Base-by-base conservation (phyloP, 2,888 invertebrate species). In the Tetragonula carbonaria region DNA sequence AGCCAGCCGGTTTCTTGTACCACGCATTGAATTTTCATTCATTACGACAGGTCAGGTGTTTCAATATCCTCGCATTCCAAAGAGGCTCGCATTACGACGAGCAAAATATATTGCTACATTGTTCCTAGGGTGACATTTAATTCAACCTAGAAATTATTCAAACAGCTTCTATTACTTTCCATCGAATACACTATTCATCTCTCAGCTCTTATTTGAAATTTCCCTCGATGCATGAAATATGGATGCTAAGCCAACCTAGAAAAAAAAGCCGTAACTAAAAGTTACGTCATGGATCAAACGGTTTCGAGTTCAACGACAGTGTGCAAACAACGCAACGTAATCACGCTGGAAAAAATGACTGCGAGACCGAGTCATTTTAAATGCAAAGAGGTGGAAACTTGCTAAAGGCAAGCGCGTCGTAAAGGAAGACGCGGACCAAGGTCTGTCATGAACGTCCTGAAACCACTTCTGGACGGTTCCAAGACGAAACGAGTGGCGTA, bases 401-500 rank as follows among this genome's bases (percentile, higher is more conserved):
- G 55, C n/a, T n/a, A 18, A 18, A 59, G 59, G 11, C 3, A 16
- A 14, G 50, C 28, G 62, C 33, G 50, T 38, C 38, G 33, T 51
- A 45, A 77, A 62, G 45, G 45, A 18, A 50, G 21, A 59, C 3
- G 57, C 4, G 33, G 23, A 50, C 6, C 70, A n/a, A 78, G 74
- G 73, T 81, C 63, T 78, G 63, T 6, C 59, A 66, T 50, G 45
- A 28, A 82, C 59, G 23, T 82, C 71, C 67, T 21, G 63, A 33
- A 73, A 59, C 66, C 78, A 74, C 74, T 70, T 76, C 65, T 51
- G 45, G 1, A 59, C 28, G 57, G 68, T 16, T 53, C 59, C 79
- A 73, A 74, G 72, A 74, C 66, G 55, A 18, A 74, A 76, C 63
- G 74, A 76, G 66, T 59, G 76, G 59, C 77, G 73, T 76, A 63